A percentile compares a stretch with the other conserved stretches of the same genome.
These are phyloP conservation scores for Hylaeus volcanicus DNA, from an alignment of 1,140 invertebrate genomes.

Conservation along the genomic window DNA sequence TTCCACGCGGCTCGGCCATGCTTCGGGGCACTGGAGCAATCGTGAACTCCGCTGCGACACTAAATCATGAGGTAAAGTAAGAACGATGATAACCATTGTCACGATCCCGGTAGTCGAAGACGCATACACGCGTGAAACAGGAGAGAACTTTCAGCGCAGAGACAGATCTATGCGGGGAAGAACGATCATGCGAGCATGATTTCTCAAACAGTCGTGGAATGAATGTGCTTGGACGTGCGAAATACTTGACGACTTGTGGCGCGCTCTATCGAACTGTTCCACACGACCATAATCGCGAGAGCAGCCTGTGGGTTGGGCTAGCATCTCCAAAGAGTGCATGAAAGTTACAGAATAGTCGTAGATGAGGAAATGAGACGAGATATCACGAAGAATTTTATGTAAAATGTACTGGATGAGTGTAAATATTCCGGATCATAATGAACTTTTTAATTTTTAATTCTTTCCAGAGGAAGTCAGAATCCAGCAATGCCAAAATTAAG, in stretches of 20 bases:
- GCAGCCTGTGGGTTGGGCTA: no score
- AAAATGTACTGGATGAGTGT: no score
- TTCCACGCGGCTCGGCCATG: not conserved
- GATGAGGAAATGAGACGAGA: no score
- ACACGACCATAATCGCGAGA: no score
- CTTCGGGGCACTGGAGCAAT: slow-evolving; percentile 27
- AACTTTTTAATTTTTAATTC: no score
- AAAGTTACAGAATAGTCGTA: no score
- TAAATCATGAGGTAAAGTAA: slow-evolving; percentile 49
- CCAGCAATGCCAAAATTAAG: no score
- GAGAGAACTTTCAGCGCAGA: slow-evolving; percentile 31
- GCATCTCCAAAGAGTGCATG: no score
- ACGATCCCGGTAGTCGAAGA: slow-evolving; percentile 23
- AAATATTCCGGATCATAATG: no score
- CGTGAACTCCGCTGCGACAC: slow-evolving; percentile 32
- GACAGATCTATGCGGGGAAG: slow-evolving; percentile 19
- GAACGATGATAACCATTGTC: slow-evolving; percentile 45
- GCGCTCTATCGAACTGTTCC: not conserved
- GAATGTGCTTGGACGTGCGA: not conserved
- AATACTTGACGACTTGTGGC: slow-evolving; percentile 14
- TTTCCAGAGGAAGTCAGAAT: no score
- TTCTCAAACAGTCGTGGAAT: slow-evolving; percentile 8
- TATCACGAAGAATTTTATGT: no score
- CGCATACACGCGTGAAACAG: slow-evolving; percentile 23
- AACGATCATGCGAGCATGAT: slow-evolving; percentile 42